Conservation (phyloP, 1,140 invertebrate species). For the Bactericera cockerelli region DNA sequence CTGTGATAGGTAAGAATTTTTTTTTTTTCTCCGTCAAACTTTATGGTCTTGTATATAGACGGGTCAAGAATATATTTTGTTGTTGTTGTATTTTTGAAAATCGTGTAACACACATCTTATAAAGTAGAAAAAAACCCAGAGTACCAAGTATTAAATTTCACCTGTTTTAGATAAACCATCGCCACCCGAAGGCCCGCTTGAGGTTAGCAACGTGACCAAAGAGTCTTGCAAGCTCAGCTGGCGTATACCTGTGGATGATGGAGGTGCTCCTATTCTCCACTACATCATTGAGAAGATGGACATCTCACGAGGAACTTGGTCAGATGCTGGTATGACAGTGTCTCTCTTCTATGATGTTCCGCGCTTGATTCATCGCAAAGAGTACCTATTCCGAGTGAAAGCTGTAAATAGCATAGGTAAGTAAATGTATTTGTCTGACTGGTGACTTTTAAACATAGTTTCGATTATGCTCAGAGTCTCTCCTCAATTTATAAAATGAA, state of each 20-base stretch:
- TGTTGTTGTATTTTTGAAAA: too few species aligned
- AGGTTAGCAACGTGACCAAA: slow-evolving; percentile 70
- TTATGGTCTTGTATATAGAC: neutral
- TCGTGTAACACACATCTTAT: too few species aligned
- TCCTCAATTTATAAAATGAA: too few species aligned
- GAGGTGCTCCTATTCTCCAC: slow-evolving; percentile 85
- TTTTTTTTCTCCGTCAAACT: neutral
- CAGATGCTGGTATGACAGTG: slow-evolving; percentile 76
- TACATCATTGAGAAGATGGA: slow-evolving; percentile 98
- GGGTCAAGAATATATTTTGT: too few species aligned
- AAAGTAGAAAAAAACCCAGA: too few species aligned
- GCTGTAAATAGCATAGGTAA: slow-evolving; percentile 79
- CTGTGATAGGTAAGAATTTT: slow-evolving; percentile 48
- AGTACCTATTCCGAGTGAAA: slow-evolving; percentile 79
- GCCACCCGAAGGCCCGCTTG: slow-evolving; percentile 69
- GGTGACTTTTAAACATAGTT: too few species aligned
- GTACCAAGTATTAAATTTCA: too few species aligned
- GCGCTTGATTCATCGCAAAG: slow-evolving; percentile 78
- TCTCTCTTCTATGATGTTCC: slow-evolving; percentile 67
- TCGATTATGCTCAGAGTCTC: too few species aligned
- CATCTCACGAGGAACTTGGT: slow-evolving; percentile 83
- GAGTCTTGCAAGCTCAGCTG: slow-evolving; percentile 75
- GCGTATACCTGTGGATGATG: slow-evolving; percentile 71
- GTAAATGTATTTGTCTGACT: too few species aligned
- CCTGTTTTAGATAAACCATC: slow-evolving; percentile 54